A percentile compares a stretch with the other conserved stretches of the same genome.
These are phyloP conservation scores for Parazoanthus darwini DNA, from an alignment of 92 coral and sea anemone genomes.

Conservation along the genomic window DNA sequence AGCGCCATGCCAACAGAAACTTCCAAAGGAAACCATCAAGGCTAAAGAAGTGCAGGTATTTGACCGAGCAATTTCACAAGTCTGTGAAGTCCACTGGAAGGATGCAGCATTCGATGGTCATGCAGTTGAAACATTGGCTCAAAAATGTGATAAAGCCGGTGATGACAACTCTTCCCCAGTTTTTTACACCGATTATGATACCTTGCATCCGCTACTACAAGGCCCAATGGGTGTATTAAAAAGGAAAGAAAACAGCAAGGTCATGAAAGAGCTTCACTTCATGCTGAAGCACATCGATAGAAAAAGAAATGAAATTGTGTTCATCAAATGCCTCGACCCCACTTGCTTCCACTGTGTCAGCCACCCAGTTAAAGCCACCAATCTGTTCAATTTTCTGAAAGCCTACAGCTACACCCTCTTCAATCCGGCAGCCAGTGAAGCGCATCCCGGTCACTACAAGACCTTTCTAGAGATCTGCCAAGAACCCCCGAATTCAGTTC, in stretches of 20 bases:
- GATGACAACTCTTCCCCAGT: constrained; percentile 38
- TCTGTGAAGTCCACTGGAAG: constrained; percentile 56
- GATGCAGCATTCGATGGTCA: constrained; percentile 50
- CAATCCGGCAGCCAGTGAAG: constrained; percentile 48
- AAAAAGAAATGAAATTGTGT: constrained; percentile 51
- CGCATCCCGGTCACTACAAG: constrained; percentile 47
- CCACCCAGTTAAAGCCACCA: constrained; percentile 55
- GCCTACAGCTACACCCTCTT: constrained; percentile 41
- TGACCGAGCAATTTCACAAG: constrained; percentile 48
- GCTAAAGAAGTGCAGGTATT: constrained; percentile 47
- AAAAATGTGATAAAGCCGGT: constrained; percentile 34
- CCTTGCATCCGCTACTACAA: constrained; percentile 41
- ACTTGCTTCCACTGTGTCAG: constrained; percentile 46
- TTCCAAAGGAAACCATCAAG: constrained; percentile 42
- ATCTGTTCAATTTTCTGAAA: constrained; percentile 41
- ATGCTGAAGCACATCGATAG: constrained; percentile 51
- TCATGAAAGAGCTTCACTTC: constrained; percentile 47
- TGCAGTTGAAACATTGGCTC: constrained; percentile 40
- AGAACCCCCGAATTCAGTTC: constrained; percentile 33
- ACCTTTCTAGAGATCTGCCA: constrained; percentile 58
- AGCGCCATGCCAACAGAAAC: constrained; percentile 42
- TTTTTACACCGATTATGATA: constrained; percentile 35
- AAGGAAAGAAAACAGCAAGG: constrained; percentile 30
- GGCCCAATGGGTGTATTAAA: constrained; percentile 24
- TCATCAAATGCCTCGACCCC: constrained; percentile 55